These are phyloP conservation scores for Umimayanthus chanpuru DNA, from an alignment of 92 coral and sea anemone species.

Conservation along the genomic window DNA sequence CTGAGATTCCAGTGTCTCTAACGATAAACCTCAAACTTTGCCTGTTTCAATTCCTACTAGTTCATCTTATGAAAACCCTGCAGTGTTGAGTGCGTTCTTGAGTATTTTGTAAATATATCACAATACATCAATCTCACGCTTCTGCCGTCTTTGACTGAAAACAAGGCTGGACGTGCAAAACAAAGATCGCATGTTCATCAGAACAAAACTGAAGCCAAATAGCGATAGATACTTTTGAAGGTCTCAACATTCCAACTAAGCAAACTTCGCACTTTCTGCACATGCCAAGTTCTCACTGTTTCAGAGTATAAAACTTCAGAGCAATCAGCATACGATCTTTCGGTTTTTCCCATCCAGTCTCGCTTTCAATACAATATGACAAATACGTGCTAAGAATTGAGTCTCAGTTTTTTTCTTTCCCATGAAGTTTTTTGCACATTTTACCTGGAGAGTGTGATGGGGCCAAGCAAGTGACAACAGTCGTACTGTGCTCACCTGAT, in stretches of 20 bases:
- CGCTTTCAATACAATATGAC: neutral
- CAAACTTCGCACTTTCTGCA: too few species aligned
- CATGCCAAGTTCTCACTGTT: neutral
- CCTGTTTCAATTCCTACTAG: too few species aligned
- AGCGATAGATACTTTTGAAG: neutral
- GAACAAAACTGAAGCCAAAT: neutral
- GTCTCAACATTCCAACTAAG: neutral
- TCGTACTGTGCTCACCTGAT: constrained; percentile 86
- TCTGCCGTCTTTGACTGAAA: neutral
- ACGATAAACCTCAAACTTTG: too few species aligned
- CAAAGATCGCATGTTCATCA: neutral
- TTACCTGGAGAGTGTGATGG: constrained; percentile 45
- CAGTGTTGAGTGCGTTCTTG: neutral
- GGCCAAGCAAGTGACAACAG: constrained; percentile 63
- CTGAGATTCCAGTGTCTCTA: too few species aligned
- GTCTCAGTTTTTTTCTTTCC: neutral
- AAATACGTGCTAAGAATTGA: neutral
- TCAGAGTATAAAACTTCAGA: neutral
- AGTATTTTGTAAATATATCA: neutral
- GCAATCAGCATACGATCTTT: neutral
- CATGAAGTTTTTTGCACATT: constrained; percentile 77
- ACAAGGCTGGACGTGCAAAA: neutral
- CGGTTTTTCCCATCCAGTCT: neutral
- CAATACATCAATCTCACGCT: neutral
- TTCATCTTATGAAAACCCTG: too few species aligned